Evolutionary conservation across 1,140 invertebrate genomes (phyloP).

Genomic region (Drosophila azteca): DNA sequence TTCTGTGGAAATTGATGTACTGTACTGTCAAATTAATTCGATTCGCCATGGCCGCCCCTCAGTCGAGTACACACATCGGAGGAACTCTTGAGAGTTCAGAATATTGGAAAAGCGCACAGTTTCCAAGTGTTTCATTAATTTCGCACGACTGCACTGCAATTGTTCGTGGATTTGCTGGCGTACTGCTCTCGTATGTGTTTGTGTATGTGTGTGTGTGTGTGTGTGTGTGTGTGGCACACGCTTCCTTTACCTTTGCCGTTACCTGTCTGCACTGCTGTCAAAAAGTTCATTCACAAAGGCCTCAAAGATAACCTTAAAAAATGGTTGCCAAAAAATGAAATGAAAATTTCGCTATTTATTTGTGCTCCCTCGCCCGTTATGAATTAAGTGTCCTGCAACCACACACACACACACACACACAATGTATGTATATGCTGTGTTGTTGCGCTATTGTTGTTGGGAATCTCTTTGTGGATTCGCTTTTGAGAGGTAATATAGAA

Average conservation of each 20-base stretch:
- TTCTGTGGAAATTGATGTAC: constrained; percentile 5
- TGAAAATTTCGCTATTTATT: constrained; percentile 51
- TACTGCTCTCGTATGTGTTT: too few relatives aligned
- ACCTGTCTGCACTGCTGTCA: constrained; percentile 50
- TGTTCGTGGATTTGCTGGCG: constrained; percentile 8
- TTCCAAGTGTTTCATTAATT: constrained; percentile 63
- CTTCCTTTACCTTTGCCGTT: constrained; percentile 50
- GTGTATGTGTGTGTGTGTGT: not conserved
- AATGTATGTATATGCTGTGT: not conserved
- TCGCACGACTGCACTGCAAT: constrained; percentile 50
- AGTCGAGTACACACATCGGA: constrained; percentile 19
- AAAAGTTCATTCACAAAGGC: constrained; percentile 36
- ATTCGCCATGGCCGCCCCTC: constrained; percentile 6
- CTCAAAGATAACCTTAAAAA: constrained; percentile 40
- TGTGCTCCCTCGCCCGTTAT: constrained; percentile 52
- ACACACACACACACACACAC: too few relatives aligned
- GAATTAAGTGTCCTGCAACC: constrained; percentile 48
- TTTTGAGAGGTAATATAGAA: not conserved
- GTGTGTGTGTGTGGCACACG: constrained; percentile 21
- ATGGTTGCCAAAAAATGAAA: constrained; percentile 45
- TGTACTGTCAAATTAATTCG: constrained; percentile 28
- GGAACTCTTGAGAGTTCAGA: constrained; percentile 42
- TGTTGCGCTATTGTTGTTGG: constrained; percentile 30
- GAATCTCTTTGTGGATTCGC: constrained; percentile 26
- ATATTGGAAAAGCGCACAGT: constrained; percentile 70